Conservation (phyloP, 2,113 vertebrate genomes). For the Martes martes region DNA sequence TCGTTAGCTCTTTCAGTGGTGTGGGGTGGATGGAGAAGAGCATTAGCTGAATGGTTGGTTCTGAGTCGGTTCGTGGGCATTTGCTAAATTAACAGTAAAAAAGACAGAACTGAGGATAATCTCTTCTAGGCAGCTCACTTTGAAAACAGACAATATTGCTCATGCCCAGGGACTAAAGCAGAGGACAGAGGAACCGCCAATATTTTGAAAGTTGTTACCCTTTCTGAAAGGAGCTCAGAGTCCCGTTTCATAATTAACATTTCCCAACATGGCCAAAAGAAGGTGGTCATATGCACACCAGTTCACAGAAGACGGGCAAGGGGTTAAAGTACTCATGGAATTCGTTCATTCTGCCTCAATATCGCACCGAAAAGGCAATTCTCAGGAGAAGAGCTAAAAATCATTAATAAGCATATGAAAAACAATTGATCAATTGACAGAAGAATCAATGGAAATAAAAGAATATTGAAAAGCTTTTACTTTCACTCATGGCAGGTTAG, state of each 20-base stretch:
- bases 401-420: not conserved
- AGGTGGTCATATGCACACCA: not conserved
- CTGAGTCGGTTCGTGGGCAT: accelerated
- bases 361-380: not conserved
- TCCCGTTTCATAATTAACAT: not conserved
- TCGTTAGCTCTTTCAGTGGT: accelerated
- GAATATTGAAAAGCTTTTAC: not conserved
- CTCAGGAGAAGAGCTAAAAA: slow-evolving; percentile 10
- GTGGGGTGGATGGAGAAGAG: accelerated
- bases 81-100: accelerated
- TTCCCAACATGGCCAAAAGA: not conserved
- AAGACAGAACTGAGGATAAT: accelerated
- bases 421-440: not conserved
- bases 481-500: not conserved
- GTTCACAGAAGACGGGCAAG: not conserved
- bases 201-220: not conserved
- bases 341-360: not conserved
- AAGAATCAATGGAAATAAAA: not conserved
- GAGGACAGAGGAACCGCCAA: not conserved
- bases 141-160: not conserved
- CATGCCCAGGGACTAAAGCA: not conserved
- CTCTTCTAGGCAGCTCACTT: not conserved
- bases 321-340: not conserved
- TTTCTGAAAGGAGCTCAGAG: not conserved
- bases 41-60: not conserved